Evolutionary conservation across 2,113 vertebrate species (phyloP).

Genomic region (Gymnorhina tibicen): DNA sequence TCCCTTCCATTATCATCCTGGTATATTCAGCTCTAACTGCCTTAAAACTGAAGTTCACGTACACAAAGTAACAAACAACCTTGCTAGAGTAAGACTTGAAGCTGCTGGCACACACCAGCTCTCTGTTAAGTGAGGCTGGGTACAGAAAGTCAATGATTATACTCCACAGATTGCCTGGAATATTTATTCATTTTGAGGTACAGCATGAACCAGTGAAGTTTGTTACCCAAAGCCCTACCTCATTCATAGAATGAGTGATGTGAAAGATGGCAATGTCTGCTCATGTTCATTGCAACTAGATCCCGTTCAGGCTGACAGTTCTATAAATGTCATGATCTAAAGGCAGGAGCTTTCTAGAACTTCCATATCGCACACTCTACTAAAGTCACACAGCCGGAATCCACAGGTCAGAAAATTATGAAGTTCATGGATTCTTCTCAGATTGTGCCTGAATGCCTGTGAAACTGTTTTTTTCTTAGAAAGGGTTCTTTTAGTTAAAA

Average conservation of each 20-base stretch:
- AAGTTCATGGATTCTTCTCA: not conserved
- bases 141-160: not conserved
- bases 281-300: not conserved
- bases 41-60: not conserved
- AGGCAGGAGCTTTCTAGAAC: not conserved
- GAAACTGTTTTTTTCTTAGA: not conserved
- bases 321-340: not conserved
- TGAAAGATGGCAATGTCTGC: not conserved
- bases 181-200: not conserved
- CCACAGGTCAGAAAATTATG: not conserved
- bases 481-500: not conserved
- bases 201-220: not conserved
- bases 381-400: not conserved
- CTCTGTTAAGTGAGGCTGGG: not conserved
- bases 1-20: not conserved
- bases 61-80: not conserved
- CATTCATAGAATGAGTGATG: rapidly evolving
- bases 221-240: not conserved
- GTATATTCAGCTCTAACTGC: not conserved
- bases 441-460: not conserved
- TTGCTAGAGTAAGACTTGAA: not conserved
- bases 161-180: not conserved
- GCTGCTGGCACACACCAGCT: not conserved
- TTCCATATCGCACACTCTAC: not conserved
- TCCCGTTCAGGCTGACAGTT: not conserved